Percentiles rank a stretch among this genome's conserved stretches.
These are phyloP conservation scores for Mesorhabditis spiculigera DNA, from an alignment of 2,888 invertebrate species.

Conservation along the genomic window DNA sequence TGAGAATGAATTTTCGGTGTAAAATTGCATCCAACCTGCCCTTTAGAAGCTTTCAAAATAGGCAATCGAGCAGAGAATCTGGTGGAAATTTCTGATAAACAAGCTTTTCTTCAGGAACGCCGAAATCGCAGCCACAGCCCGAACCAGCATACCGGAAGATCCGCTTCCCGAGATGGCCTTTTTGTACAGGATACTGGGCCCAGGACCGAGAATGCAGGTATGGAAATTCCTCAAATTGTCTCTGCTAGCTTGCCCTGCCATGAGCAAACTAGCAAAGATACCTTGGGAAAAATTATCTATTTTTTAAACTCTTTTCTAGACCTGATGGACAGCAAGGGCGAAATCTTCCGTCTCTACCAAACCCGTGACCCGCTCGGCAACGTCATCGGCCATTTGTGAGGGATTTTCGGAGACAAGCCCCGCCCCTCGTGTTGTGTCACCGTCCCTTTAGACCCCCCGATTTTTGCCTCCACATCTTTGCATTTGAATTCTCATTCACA, in stretches of 20 bases:
- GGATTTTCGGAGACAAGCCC: not conserved
- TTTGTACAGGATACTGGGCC: too few relatives aligned
- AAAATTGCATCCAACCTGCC: too few relatives aligned
- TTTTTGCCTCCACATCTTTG: too few relatives aligned
- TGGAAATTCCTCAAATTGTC: not conserved
- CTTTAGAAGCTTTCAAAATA: too few relatives aligned
- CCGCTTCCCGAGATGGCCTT: not conserved
- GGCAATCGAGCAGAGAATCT: too few relatives aligned
- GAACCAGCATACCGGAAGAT: not conserved
- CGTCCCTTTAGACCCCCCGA: too few relatives aligned
- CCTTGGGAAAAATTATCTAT: not conserved
- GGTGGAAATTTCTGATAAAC: too few relatives aligned
- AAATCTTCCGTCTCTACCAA: constrained; percentile 33
- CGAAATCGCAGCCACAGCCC: constrained; percentile 5
- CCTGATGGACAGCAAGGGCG: constrained; percentile 8
- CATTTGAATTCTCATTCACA: too few relatives aligned
- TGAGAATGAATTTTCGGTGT: too few relatives aligned
- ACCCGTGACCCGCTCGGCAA: constrained; percentile 34
- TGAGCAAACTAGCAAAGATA: not conserved
- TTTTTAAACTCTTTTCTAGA: not conserved
- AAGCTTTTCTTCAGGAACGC: not conserved
- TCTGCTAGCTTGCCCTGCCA: not conserved
- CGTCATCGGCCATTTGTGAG: constrained; percentile 33
- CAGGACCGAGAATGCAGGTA: too few relatives aligned
- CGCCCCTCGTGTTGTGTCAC: too few relatives aligned